These are phyloP conservation scores for Erpetoichthys calabaricus DNA, from an alignment of 2,797 vertebrate genomes.

Conservation along the genomic window DNA sequence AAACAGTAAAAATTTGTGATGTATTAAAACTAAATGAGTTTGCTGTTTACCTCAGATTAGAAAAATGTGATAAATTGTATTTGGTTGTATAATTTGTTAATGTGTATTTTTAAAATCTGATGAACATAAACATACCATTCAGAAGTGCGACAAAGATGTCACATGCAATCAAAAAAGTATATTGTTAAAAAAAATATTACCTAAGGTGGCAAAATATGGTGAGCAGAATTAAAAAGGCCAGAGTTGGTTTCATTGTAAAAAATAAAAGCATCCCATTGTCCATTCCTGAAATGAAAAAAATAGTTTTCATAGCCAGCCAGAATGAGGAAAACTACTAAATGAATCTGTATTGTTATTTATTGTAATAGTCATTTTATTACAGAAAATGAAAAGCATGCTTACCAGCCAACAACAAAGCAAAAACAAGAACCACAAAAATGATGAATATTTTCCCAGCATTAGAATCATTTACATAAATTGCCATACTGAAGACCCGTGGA, in stretches of 20 bases:
- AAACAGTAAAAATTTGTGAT: no score
- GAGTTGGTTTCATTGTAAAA: conserved; percentile 72
- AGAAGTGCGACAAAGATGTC: background rate
- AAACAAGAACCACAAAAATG: no score
- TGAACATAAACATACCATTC: background rate
- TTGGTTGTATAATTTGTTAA: no score
- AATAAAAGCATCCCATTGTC: conserved; percentile 74
- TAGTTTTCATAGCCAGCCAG: background rate
- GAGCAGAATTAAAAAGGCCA: conserved; percentile 62
- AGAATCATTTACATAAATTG: no score
- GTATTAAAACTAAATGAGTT: no score
- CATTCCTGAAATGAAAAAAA: conserved; percentile 62
- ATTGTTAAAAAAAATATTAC: conserved; percentile 46
- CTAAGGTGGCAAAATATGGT: conserved; percentile 71
- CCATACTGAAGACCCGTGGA: no score
- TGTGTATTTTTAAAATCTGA: background rate
- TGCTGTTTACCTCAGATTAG: no score
- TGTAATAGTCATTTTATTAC: background rate
- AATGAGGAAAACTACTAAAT: background rate
- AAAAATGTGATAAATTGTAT: no score
- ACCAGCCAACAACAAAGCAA: no score
- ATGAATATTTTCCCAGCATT: no score
- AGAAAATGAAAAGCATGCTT: no score
- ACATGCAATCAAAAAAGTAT: background rate
- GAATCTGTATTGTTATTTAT: background rate